These are phyloP conservation scores for Gulo gulo DNA, from an alignment of 2,113 vertebrate species.

Conservation along the genomic window DNA sequence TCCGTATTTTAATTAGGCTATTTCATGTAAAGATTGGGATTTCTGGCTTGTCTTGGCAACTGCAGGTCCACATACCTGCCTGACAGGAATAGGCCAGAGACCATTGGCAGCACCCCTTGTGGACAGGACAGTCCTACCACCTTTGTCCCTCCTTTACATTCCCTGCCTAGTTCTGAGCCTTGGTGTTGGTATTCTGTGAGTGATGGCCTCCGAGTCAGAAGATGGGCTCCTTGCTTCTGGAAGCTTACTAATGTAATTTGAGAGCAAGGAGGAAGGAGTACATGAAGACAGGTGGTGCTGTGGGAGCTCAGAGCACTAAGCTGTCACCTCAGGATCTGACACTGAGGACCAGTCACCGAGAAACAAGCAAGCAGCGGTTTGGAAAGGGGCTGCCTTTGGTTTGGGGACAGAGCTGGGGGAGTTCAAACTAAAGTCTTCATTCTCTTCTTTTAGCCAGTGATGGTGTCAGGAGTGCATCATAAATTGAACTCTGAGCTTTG, in stretches of 20 bases:
- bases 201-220: background rate
- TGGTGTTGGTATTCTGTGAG: background rate
- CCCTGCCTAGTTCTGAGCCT: background rate
- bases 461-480: conserved; percentile 88
- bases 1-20: background rate
- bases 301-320: background rate
- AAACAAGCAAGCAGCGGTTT: background rate
- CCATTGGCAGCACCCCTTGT: no score
- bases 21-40: background rate
- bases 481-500: conserved; percentile 86
- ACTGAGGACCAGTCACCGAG: background rate
- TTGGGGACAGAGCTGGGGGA: background rate
- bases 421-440: background rate
- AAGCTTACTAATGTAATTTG: background rate
- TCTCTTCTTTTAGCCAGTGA: conserved; percentile 81
- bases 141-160: background rate
- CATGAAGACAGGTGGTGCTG: background rate
- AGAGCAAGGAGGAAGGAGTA: background rate
- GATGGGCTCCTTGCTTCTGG: background rate
- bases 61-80: background rate
- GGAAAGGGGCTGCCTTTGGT: background rate
- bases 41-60: background rate
- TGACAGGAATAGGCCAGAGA: background rate
- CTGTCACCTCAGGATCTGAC: background rate
- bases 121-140: background rate